Percentiles rank a stretch among this genome's conserved stretches.
These are phyloP conservation scores for Rhynchonycteris naso DNA, from an alignment of 2,797 vertebrate genomes.

Conservation along the genomic window DNA sequence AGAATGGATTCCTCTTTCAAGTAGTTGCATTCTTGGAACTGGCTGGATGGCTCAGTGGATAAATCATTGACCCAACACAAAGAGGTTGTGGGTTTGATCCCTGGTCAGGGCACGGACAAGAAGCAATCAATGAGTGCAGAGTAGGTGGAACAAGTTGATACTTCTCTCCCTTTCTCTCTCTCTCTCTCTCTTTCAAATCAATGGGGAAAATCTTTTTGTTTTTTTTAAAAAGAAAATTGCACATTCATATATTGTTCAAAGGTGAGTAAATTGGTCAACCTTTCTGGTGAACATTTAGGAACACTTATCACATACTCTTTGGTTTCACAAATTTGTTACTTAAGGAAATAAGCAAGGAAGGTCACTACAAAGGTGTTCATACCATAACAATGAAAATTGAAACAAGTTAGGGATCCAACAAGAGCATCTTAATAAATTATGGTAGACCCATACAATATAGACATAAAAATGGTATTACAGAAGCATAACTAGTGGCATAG, in stretches of 20 bases:
- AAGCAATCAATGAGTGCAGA: no score
- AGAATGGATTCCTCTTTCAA: not conserved
- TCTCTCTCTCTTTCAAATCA: no score
- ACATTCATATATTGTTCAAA: not conserved
- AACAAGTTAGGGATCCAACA: not conserved
- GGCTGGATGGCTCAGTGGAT: no score
- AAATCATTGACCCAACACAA: no score
- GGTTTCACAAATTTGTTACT: slow-evolving; percentile 7
- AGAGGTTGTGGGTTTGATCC: no score
- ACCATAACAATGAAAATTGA: not conserved
- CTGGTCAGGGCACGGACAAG: no score
- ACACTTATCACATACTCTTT: not conserved
- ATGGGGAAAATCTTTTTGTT: no score
- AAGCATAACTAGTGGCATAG: not conserved
- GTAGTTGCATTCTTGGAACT: not conserved
- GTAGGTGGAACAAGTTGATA: no score
- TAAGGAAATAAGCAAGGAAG: slow-evolving; percentile 15
- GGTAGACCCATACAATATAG: not conserved
- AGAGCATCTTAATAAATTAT: not conserved
- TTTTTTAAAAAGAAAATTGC: not conserved
- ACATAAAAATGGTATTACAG: not conserved
- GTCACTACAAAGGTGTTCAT: not conserved
- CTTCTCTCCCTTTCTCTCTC: no score
- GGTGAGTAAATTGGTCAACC: not conserved
- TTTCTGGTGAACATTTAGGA: not conserved